Percentiles rank a stretch among this genome's conserved stretches.
These are phyloP conservation scores for Philotrypesis tridentata DNA, from an alignment of 1,140 invertebrate genomes.

Conservation along the genomic window DNA sequence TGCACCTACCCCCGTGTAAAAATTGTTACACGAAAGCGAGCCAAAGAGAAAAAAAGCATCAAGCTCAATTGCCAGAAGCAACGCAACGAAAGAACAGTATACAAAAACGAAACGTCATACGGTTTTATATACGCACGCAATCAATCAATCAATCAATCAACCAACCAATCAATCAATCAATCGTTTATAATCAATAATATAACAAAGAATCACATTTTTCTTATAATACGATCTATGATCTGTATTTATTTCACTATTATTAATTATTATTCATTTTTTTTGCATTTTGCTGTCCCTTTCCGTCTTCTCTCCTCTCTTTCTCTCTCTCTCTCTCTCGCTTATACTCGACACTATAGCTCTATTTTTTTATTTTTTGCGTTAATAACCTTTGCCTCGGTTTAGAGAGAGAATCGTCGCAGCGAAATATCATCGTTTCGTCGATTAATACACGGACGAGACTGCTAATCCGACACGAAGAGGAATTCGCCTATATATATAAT, in stretches of 20 bases:
- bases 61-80: slow-evolving; percentile 13
- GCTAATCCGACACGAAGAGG: slow-evolving; percentile 64
- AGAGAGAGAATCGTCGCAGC: slow-evolving; percentile 61
- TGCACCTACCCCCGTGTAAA: background rate
- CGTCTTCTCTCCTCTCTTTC: slow-evolving; percentile 8
- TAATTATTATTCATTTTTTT: slow-evolving; percentile 42
- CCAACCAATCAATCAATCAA: slow-evolving; percentile 53
- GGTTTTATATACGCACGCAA: slow-evolving; percentile 30
- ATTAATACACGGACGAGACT: slow-evolving; percentile 65
- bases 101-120: slow-evolving; percentile 23
- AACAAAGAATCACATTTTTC: slow-evolving; percentile 49
- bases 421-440: slow-evolving; percentile 65
- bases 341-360: slow-evolving; percentile 33
- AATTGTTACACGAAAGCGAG: background rate
- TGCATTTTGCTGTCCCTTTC: slow-evolving; percentile 44
- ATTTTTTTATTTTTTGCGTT: slow-evolving; percentile 37
- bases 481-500: slow-evolving; percentile 51
- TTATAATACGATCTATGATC: slow-evolving; percentile 48
- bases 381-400: slow-evolving; percentile 52
- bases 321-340: background rate
- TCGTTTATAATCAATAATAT: slow-evolving; percentile 53
- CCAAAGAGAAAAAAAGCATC: slow-evolving; percentile 10
- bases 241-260: slow-evolving; percentile 27
- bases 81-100: slow-evolving; percentile 21
- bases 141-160: slow-evolving; percentile 33